Evolutionary conservation across 2,888 invertebrate species (phyloP).

Genomic region (Punctoribates punctum): DNA sequence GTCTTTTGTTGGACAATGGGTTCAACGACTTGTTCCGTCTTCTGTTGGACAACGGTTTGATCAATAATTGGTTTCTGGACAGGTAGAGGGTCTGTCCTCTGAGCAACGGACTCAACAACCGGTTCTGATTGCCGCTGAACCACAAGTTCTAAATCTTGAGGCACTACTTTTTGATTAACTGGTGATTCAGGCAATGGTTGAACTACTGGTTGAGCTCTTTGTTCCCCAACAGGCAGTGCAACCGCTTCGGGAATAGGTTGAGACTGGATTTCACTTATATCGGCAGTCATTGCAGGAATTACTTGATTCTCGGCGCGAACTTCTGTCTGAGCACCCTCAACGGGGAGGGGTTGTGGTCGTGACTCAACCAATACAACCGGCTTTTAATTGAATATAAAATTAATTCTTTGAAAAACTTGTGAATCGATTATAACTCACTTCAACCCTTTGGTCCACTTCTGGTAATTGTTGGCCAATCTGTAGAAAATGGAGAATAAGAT

Average conservation of each 20-base stretch:
- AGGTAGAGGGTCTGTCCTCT: too few species aligned
- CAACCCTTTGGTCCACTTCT: background rate
- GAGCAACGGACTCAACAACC: too few species aligned
- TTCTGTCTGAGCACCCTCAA: background rate
- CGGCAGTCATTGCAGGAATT: background rate
- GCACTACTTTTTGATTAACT: too few species aligned
- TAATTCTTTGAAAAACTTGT: background rate
- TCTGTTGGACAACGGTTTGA: too few species aligned
- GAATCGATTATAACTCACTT: background rate
- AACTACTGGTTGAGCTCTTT: background rate
- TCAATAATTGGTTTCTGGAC: too few species aligned
- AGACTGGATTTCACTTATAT: background rate
- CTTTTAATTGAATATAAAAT: background rate
- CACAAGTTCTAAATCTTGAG: too few species aligned
- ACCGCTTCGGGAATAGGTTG: background rate
- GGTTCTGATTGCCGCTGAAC: background rate
- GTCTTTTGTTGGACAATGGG: too few species aligned
- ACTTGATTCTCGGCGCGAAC: background rate
- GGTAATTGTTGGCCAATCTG: background rate
- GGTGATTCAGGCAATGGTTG: background rate
- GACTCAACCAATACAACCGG: background rate
- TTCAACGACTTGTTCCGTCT: too few species aligned
- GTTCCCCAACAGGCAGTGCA: background rate
- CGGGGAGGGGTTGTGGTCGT: background rate
- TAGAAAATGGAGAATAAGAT: background rate